Evolutionary conservation across 2,888 invertebrate species (phyloP).

Genomic region (Branchipolynoe longqiensis): DNA sequence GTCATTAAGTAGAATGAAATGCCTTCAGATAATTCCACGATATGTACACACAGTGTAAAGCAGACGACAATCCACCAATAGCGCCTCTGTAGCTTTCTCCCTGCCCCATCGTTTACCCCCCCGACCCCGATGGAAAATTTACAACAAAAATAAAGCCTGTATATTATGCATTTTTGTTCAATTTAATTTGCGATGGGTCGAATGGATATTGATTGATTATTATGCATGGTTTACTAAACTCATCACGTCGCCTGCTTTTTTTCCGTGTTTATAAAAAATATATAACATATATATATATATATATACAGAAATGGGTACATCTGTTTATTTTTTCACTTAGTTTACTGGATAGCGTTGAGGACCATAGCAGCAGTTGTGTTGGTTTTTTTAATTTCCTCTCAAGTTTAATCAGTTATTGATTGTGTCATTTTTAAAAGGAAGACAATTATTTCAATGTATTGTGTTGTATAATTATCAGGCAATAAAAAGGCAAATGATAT

Average conservation of each 20-base stretch:
- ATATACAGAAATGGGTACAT: slow-evolving; percentile 48
- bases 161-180: slow-evolving; percentile 52
- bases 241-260: slow-evolving; percentile 1
- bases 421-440: slow-evolving; percentile 28
- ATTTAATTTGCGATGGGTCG: slow-evolving; percentile 51
- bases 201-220: slow-evolving; percentile 16
- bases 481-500: slow-evolving; percentile 52
- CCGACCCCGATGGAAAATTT: too few species aligned
- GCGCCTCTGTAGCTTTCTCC: not conserved
- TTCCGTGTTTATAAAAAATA: too few species aligned
- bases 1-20: slow-evolving; percentile 12
- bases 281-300: too few species aligned
- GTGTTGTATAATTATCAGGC: slow-evolving; percentile 57
- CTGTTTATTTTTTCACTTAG: slow-evolving; percentile 39
- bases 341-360: not conserved
- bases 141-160: too few species aligned
- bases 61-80: not conserved
- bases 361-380: slow-evolving; percentile 23
- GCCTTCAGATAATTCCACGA: slow-evolving; percentile 35
- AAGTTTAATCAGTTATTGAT: slow-evolving; percentile 43
- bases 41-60: not conserved
- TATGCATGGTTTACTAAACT: slow-evolving; percentile 1
- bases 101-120: slow-evolving; percentile 39
- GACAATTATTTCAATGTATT: slow-evolving; percentile 51
- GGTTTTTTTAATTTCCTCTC: slow-evolving; percentile 40